Percentiles rank a stretch among this genome's conserved stretches.
Evolutionary conservation across 2,888 invertebrate species (phyloP).

Genomic region (Silvanus unidentatus): DNA sequence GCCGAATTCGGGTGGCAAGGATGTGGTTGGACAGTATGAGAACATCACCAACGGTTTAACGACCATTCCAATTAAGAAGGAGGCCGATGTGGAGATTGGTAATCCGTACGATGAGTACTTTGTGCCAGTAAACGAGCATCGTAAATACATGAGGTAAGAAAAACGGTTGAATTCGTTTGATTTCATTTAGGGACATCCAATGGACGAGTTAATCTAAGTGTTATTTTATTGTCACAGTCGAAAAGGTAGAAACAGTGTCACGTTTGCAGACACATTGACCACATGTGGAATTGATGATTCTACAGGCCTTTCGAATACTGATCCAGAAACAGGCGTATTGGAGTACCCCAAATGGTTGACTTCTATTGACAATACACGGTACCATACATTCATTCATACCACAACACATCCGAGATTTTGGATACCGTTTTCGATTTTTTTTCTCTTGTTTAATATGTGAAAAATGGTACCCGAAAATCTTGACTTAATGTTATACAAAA

Average conservation of each 20-base stretch:
- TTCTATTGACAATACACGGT: slow-evolving; percentile 36
- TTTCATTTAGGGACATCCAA: no score
- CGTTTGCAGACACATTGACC: slow-evolving; percentile 40
- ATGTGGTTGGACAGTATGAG: slow-evolving; percentile 48
- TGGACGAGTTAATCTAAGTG: no score
- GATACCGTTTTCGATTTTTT: not conserved
- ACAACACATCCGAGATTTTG: slow-evolving; percentile 14
- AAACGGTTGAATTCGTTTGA: no score
- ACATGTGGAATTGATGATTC: slow-evolving; percentile 45
- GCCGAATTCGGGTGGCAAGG: slow-evolving; percentile 53
- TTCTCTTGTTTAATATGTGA: no score
- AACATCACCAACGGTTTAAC: slow-evolving; percentile 40
- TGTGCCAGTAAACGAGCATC: slow-evolving; percentile 78
- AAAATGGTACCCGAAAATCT: no score
- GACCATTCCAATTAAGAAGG: slow-evolving; percentile 56
- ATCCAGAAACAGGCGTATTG: slow-evolving; percentile 52
- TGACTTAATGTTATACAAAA: not conserved
- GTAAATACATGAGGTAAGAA: slow-evolving; percentile 81
- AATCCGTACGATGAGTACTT: slow-evolving; percentile 80
- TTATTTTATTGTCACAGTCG: slow-evolving; percentile 22
- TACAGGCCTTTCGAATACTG: slow-evolving; percentile 50
- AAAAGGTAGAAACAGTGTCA: slow-evolving; percentile 42
- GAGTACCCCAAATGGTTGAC: slow-evolving; percentile 57
- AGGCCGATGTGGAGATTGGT: slow-evolving; percentile 58
- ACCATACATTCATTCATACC: slow-evolving; percentile 36